Evolutionary conservation across 2,888 invertebrate genomes (phyloP).

Genomic region (Caenorhabditis becei): DNA sequence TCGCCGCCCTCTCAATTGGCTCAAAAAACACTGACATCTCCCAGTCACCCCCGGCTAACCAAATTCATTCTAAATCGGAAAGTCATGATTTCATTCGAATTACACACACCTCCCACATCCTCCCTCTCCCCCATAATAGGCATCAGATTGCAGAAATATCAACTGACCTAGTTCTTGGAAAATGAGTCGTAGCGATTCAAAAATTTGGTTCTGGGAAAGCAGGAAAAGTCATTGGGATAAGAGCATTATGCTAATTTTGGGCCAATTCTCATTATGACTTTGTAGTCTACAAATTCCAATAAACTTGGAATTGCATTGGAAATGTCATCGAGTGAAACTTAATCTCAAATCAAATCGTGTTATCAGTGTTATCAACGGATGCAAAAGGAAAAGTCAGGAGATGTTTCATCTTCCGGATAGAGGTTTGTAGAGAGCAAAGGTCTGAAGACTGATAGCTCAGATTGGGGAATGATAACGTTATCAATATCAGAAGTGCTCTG

Average conservation of each 20-base stretch:
- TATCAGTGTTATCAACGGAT: slow-evolving; percentile 1
- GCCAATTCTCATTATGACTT: no score
- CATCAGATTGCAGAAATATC: slow-evolving; percentile 50
- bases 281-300: no score
- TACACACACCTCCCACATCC: slow-evolving; percentile 14
- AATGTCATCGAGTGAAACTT: neutral
- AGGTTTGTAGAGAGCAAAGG: no score
- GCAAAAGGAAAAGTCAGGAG: slow-evolving; percentile 1
- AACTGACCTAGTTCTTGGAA: no score
- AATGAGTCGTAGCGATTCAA: neutral
- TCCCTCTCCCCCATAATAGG: slow-evolving; percentile 18
- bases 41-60: no score
- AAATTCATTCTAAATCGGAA: neutral
- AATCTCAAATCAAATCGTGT: neutral
- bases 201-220: neutral
- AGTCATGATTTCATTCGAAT: slow-evolving; percentile 16
- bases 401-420: no score
- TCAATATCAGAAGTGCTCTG: no score
- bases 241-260: no score
- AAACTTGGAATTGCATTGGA: neutral
- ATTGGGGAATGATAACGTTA: no score
- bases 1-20: no score
- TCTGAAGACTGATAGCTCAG: no score
- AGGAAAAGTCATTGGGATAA: no score
- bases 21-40: neutral